phyloP scores from a whole-genome alignment of 2,797 vertebrate genomes.

The Platalea minor region DNA sequence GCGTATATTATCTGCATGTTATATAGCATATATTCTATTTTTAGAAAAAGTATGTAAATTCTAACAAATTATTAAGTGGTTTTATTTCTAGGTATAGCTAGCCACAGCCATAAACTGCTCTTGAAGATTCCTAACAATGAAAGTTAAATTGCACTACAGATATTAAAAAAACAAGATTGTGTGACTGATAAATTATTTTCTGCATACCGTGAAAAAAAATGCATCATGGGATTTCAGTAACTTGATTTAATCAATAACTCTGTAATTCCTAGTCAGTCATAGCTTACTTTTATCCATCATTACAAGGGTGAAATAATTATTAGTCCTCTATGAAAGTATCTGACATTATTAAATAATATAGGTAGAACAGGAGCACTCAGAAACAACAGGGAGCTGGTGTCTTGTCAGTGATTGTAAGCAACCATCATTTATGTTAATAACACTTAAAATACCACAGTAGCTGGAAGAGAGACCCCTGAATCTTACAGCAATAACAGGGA shows the following conservation, averaged over 20 bases:
- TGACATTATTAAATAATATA: neutral
- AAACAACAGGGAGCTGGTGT: neutral
- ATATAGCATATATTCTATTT: neutral
- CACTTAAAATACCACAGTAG: neutral
- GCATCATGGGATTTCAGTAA: neutral
- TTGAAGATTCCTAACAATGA: conserved; percentile 13
- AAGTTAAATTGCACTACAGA: conserved; percentile 10
- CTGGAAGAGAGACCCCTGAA: neutral
- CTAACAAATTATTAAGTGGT: neutral
- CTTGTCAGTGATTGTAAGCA: neutral
- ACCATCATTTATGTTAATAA: neutral
- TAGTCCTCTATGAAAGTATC: neutral
- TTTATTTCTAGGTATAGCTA: conserved; percentile 1
- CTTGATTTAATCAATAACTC: conserved; percentile 28
- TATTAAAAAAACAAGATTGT: conserved; percentile 17
- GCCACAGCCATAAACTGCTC: conserved; percentile 30
- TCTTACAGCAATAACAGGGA: neutral
- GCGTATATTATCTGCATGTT: neutral
- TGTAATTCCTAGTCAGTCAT: conserved; percentile 12
- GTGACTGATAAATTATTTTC: conserved; percentile 21
- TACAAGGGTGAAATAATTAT: neutral
- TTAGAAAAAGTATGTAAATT: neutral
- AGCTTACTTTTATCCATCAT: neutral
- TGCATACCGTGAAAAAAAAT: conserved; percentile 24
- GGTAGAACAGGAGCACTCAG: neutral